Evolutionary conservation across 2,888 invertebrate species (phyloP).

Genomic region (Athalia circularis): DNA sequence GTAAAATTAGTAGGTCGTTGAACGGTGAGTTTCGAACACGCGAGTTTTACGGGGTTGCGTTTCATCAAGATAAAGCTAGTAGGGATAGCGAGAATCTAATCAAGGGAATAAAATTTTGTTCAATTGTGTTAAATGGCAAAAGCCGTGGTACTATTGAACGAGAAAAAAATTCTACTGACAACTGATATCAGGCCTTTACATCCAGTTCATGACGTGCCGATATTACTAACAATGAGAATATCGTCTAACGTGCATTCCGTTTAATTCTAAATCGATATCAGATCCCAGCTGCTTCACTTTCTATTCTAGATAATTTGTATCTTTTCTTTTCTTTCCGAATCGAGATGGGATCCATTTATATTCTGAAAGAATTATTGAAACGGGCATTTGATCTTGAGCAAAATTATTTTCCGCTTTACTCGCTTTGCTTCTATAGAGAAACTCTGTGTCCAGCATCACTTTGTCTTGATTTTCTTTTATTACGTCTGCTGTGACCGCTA

Average conservation of each 20-base stretch:
- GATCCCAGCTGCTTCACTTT: not conserved
- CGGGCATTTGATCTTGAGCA: not conserved
- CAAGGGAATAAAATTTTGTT: too few relatives aligned
- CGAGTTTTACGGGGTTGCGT: not conserved
- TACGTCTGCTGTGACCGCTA: not conserved
- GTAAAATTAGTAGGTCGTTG: not conserved
- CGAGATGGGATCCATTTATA: not conserved
- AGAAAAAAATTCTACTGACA: not conserved
- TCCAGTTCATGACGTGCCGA: not conserved
- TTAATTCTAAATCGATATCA: not conserved
- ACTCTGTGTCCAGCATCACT: slow-evolving; percentile 1
- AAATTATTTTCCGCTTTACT: slow-evolving; percentile 8
- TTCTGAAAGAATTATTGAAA: not conserved
- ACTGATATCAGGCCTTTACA: not conserved
- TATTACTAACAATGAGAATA: not conserved
- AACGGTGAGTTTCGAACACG: not conserved
- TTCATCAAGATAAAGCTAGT: not conserved
- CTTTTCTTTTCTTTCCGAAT: not conserved
- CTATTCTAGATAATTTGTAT: not conserved
- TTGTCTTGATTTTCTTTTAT: slow-evolving; percentile 25
- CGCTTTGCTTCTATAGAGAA: slow-evolving; percentile 5
- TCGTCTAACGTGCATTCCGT: not conserved
- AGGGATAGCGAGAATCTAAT: not conserved
- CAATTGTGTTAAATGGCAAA: too few relatives aligned
- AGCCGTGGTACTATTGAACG: not conserved